Evolutionary conservation across 2,797 vertebrate genomes (phyloP), one percentile per base, ranked within the genome.

Genomic region (Rhadinocentrus ornatus): DNA sequence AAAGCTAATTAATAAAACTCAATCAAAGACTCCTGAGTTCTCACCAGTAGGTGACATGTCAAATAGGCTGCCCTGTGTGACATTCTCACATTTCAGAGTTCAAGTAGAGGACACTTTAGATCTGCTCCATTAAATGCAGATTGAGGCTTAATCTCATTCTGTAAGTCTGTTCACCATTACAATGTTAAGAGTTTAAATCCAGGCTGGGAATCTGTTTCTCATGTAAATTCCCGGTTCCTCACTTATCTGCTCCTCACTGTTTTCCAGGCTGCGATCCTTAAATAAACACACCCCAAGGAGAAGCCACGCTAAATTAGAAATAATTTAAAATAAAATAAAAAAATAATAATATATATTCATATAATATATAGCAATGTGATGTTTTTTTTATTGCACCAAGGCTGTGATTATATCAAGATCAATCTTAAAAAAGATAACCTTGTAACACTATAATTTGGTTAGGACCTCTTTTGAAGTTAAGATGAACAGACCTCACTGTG

Each of bases 91-190:
- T 91, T 86, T 83, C 86, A 83, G 92, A 84, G 94, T 93, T 95
- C 95, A 95, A 94, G 93, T 94, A 89, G 91, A 93, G 94, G 94
- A 86, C 94, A 78, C 91, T 82, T 93, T 91, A 92, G 91, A 93
- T 94, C 87, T 93, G 84, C 80, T 89, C 86, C 90, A 94, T 94
- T 94, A 92, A 94, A 93, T 93, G 90, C 92, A 93, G 91, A 93
- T 93, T 83, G 87, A 69, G 89, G 88, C 91, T 90, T 94, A 93
- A 93, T 93, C 92, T 93, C 90, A 93, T 93, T 93, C 91, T 92
- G 89, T 92, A 92, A 92, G 5, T 93, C 92, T 91, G 88, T 88
- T 92, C 91, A 92, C 90, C 93, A 93, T 93, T 91, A 93, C 91
- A 92, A 93, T 92, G 90, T 93, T 82, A 92, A 91, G 89, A 92